Percentiles rank a stretch among this genome's conserved stretches.
These are phyloP conservation scores for Balaenoptera acutorostrata DNA, from an alignment of 2,113 vertebrate species.

Conservation along the genomic window DNA sequence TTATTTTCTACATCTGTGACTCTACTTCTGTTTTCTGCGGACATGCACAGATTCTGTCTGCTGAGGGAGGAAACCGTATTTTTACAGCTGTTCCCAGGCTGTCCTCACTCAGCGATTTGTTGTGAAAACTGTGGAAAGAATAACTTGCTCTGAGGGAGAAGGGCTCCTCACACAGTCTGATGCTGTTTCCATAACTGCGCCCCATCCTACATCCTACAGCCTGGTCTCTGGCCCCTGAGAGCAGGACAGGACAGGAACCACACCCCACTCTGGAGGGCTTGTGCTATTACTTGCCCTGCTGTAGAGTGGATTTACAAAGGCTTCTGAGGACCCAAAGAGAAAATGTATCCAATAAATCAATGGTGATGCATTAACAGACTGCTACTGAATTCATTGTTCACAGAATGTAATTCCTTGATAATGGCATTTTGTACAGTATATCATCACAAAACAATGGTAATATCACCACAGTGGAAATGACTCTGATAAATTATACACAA, in stretches of 20 bases:
- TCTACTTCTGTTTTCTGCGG: neutral
- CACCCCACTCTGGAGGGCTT: slow-evolving; percentile 26
- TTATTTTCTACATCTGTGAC: neutral
- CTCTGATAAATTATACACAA: slow-evolving; percentile 43
- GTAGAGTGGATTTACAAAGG: slow-evolving; percentile 43
- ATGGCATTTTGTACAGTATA: slow-evolving; percentile 52
- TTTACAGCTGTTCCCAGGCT: neutral
- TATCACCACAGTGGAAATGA: slow-evolving; percentile 45
- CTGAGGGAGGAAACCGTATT: neutral
- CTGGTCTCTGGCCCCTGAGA: neutral
- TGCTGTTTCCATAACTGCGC: neutral
- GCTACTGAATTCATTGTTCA: slow-evolving; percentile 36
- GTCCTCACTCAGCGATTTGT: neutral
- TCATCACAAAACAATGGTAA: slow-evolving; percentile 62
- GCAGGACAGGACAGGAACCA: neutral
- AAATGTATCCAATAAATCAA: slow-evolving; percentile 56
- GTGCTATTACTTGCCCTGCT: slow-evolving; percentile 39
- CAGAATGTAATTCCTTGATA: slow-evolving; percentile 54
- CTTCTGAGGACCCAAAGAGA: slow-evolving; percentile 54
- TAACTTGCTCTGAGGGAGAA: neutral
- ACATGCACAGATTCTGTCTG: neutral
- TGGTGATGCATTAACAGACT: slow-evolving; percentile 57
- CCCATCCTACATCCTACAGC: fast-evolving
- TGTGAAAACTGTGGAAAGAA: neutral
- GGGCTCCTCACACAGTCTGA: fast-evolving